These are phyloP conservation scores for Drosophila rellima DNA, from an alignment of 2,888 invertebrate genomes.

Conservation along the genomic window DNA sequence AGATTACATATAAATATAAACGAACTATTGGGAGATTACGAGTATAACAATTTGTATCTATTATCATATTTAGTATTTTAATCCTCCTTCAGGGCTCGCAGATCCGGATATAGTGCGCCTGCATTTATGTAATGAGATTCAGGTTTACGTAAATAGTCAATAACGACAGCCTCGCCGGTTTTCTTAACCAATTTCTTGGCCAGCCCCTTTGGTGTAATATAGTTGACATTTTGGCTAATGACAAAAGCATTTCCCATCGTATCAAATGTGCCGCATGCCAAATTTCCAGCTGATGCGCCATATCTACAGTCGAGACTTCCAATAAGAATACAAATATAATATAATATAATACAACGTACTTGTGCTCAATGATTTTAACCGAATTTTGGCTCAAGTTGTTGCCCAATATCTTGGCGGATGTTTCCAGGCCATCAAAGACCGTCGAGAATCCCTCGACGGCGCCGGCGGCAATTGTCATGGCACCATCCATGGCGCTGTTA, in stretches of 20 bases:
- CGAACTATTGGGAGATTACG: slow-evolving; percentile 2
- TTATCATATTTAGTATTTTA: slow-evolving; percentile 10
- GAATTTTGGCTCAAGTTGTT: slow-evolving; percentile 90
- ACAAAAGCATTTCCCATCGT: slow-evolving; percentile 90
- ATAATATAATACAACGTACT: slow-evolving; percentile 86
- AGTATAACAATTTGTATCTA: slow-evolving; percentile 11
- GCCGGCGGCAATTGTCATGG: slow-evolving; percentile 90
- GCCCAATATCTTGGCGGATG: slow-evolving; percentile 89
- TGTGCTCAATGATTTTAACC: slow-evolving; percentile 90
- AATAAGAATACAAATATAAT: neutral
- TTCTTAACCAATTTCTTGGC: slow-evolving; percentile 89
- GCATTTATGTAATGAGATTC: slow-evolving; percentile 82
- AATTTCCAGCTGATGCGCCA: slow-evolving; percentile 89
- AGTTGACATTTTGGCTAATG: slow-evolving; percentile 89
- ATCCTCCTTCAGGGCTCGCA: slow-evolving; percentile 77
- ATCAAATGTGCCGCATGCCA: slow-evolving; percentile 89
- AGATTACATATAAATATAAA: slow-evolving; percentile 23
- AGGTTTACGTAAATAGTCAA: slow-evolving; percentile 80
- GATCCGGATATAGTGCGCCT: slow-evolving; percentile 83
- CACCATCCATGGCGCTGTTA: slow-evolving; percentile 87
- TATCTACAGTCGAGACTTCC: slow-evolving; percentile 86
- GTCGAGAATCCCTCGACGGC: slow-evolving; percentile 90
- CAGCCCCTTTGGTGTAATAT: slow-evolving; percentile 89
- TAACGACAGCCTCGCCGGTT: slow-evolving; percentile 87
- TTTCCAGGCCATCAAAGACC: slow-evolving; percentile 90